A percentile compares a stretch with the other conserved stretches of the same genome.
These are phyloP conservation scores for Yponomeuta cagnagella DNA, from an alignment of 2,888 invertebrate genomes.

Conservation along the genomic window DNA sequence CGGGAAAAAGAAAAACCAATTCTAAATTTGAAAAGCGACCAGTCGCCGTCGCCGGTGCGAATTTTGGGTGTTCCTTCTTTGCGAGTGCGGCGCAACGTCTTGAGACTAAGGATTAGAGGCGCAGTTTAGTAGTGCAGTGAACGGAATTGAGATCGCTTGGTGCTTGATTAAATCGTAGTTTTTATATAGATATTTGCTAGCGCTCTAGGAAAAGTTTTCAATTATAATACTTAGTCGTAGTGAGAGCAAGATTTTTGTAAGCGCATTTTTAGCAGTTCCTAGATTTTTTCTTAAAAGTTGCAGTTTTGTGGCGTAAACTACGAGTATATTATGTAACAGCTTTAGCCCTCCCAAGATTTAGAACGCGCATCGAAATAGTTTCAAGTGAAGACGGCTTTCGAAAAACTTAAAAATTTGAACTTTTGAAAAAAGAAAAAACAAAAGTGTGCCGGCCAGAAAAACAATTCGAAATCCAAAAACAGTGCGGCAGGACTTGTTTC, in stretches of 20 bases:
- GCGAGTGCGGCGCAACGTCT: conserved; percentile 48
- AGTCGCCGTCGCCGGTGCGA: conserved; percentile 3
- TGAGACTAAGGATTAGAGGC: conserved; percentile 41
- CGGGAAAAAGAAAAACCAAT: conserved; percentile 19
- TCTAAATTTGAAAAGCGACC: conserved; percentile 25
- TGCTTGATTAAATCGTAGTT: conserved; percentile 42
- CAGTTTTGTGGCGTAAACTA: neutral
- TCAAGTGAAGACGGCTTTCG: neutral
- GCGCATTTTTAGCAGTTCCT: conserved; percentile 2
- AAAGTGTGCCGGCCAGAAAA: conserved; percentile 11
- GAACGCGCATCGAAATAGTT: neutral
- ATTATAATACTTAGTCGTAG: neutral
- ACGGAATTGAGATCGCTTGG: conserved; percentile 46
- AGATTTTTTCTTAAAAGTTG: neutral
- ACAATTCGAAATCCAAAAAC: conserved; percentile 26
- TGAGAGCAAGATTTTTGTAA: conserved; percentile 2
- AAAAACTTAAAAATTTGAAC: neutral
- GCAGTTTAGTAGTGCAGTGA: conserved; percentile 48
- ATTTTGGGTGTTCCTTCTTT: conserved; percentile 29
- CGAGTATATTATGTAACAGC: neutral
- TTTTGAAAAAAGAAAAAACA: neutral
- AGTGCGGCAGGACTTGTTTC: conserved; percentile 6
- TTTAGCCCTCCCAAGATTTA: neutral
- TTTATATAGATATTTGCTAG: conserved; percentile 29
- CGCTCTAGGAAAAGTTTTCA: conserved; percentile 23